These are phyloP conservation scores for Pipra filicauda DNA, from an alignment of 2,113 vertebrate species.

Conservation along the genomic window DNA sequence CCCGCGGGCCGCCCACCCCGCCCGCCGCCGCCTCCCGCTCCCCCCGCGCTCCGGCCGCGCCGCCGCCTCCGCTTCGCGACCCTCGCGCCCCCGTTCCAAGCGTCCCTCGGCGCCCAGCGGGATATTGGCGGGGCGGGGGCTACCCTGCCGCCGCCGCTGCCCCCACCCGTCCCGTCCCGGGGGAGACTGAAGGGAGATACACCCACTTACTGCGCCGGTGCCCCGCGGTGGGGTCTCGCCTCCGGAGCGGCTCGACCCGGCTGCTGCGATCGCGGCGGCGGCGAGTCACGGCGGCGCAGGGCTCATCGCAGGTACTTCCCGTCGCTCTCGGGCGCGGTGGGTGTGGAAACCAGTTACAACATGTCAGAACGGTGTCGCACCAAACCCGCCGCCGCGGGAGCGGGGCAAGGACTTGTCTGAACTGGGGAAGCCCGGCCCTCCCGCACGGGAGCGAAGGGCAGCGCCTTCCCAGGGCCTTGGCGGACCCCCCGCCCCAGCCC, in stretches of 20 bases:
- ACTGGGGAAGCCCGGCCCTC: slow-evolving; percentile 71
- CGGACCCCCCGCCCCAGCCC: neutral
- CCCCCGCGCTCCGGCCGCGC: neutral
- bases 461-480: neutral
- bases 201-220: neutral
- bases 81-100: neutral
- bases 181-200: neutral
- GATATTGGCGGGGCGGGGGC: neutral
- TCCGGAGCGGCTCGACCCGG: neutral
- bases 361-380: slow-evolving; percentile 71
- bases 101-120: neutral
- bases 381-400: slow-evolving; percentile 61
- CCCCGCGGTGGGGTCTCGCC: neutral
- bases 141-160: too few species aligned
- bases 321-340: slow-evolving; percentile 74
- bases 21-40: too few species aligned
- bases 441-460: neutral
- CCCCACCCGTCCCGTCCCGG: neutral
- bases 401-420: slow-evolving; percentile 79
- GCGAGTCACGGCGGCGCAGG: neutral
- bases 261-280: neutral
- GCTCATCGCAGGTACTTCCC: slow-evolving; percentile 55
- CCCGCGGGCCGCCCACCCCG: too few species aligned
- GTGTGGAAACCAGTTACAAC: slow-evolving; percentile 84
- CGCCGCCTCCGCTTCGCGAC: neutral